Conservation (phyloP, 2,888 invertebrate genomes). For the Antheraea yamamai region DNA sequence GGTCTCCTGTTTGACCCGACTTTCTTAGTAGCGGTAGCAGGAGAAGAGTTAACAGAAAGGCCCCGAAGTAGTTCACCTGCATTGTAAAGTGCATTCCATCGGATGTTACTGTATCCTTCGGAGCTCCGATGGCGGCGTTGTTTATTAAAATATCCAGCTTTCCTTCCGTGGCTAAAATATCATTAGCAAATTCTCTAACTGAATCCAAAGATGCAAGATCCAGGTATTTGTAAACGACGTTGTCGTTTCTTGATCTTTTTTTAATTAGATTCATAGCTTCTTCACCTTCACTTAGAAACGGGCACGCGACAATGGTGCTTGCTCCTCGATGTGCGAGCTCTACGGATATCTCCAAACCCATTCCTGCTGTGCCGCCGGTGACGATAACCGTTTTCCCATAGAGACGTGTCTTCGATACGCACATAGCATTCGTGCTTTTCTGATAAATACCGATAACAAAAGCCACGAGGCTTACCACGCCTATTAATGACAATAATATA, state of each 20-base stretch:
- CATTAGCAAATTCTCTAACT: constrained; percentile 89
- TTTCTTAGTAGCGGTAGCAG: constrained; percentile 90
- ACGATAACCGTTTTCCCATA: constrained; percentile 48
- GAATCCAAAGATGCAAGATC: constrained; percentile 89
- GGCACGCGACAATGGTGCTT: constrained; percentile 69
- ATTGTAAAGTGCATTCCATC: constrained; percentile 94
- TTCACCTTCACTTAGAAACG: constrained; percentile 63
- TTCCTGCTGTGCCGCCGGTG: constrained; percentile 70
- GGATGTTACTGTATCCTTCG: constrained; percentile 83
- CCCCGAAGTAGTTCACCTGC: constrained; percentile 96
- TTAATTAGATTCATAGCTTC: constrained; percentile 82
- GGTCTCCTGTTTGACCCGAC: constrained; percentile 74
- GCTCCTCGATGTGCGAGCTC: constrained; percentile 71
- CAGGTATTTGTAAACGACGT: constrained; percentile 86
- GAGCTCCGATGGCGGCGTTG: constrained; percentile 91
- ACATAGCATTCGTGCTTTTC: constrained; percentile 42
- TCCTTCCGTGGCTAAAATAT: constrained; percentile 86
- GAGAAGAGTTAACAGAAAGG: constrained; percentile 94
- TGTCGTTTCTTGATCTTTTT: constrained; percentile 84
- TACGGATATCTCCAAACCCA: constrained; percentile 67
- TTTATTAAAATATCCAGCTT: constrained; percentile 92
- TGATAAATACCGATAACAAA: constrained; percentile 32
- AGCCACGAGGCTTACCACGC: constrained; percentile 24
- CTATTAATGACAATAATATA: constrained; percentile 20
- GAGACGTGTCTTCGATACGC: constrained; percentile 33